A percentile compares a stretch with the other conserved stretches of the same genome.
These are phyloP conservation scores for Netelia melanura DNA, from an alignment of 2,888 invertebrate species.

Conservation along the genomic window DNA sequence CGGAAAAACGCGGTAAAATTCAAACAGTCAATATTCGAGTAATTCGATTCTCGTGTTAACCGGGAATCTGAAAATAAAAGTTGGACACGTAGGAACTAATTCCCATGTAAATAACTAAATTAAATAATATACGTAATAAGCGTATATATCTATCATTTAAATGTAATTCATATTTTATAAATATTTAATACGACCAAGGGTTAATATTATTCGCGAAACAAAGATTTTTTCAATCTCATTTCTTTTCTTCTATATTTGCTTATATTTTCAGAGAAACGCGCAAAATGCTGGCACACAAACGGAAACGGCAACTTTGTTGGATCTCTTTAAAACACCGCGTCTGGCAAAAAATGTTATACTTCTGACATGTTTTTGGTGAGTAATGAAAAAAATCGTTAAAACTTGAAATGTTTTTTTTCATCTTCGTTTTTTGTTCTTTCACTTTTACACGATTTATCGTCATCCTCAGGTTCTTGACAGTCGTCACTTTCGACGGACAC, in stretches of 20 bases:
- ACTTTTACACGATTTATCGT: no score
- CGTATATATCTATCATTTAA: no score
- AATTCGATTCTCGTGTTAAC: no score
- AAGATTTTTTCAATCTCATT: background rate
- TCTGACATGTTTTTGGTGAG: slow-evolving; percentile 85
- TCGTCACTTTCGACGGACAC: slow-evolving; percentile 94
- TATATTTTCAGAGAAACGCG: slow-evolving; percentile 79
- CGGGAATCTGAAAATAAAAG: no score
- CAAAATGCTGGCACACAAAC: slow-evolving; percentile 77
- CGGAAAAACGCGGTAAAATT: background rate
- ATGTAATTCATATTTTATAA: no score
- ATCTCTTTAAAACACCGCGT: slow-evolving; percentile 85
- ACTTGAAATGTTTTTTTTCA: background rate
- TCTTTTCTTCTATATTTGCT: slow-evolving; percentile 4
- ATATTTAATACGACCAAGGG: background rate
- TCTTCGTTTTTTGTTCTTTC: slow-evolving; percentile 15
- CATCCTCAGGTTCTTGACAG: slow-evolving; percentile 89
- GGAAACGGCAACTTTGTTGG: slow-evolving; percentile 83
- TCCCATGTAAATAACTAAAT: no score
- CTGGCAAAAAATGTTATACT: slow-evolving; percentile 85
- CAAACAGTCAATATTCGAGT: background rate
- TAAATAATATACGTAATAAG: no score
- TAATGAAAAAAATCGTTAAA: slow-evolving; percentile 14
- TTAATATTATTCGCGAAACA: background rate
- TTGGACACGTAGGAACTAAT: no score